Percentiles rank a stretch among this genome's conserved stretches.
Evolutionary conservation across 1,140 invertebrate genomes (phyloP).

Genomic region (Neuroterus valhalla): DNA sequence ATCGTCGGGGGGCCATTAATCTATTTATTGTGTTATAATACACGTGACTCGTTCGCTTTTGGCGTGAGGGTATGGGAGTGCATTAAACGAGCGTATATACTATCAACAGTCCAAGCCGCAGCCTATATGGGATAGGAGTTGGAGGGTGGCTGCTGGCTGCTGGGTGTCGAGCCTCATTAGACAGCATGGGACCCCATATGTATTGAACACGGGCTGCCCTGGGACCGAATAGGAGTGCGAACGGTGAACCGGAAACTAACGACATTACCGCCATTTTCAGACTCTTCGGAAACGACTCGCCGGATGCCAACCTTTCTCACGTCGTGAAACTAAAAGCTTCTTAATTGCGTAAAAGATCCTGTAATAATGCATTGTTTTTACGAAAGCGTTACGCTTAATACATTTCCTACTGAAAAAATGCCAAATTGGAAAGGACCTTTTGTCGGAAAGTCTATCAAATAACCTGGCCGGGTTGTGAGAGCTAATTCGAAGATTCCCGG

Average conservation of each 20-base stretch:
- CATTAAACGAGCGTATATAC: slow-evolving; percentile 51
- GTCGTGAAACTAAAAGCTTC: no score
- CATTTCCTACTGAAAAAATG: no score
- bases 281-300: slow-evolving; percentile 22
- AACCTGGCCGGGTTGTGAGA: no score
- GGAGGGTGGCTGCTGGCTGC: slow-evolving; percentile 31
- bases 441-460: no score
- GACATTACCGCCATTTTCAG: slow-evolving; percentile 48
- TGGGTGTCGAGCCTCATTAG: slow-evolving; percentile 66
- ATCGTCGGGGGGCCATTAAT: slow-evolving; percentile 59
- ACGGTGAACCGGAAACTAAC: slow-evolving; percentile 60
- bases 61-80: slow-evolving; percentile 29
- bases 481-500: no score
- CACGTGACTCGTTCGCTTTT: slow-evolving; percentile 31
- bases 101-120: slow-evolving; percentile 47
- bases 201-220: slow-evolving; percentile 42
- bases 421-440: no score
- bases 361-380: background rate
- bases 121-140: slow-evolving; percentile 38
- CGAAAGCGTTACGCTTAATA: background rate
- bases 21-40: slow-evolving; percentile 60
- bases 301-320: slow-evolving; percentile 1
- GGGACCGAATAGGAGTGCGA: slow-evolving; percentile 48
- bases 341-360: no score
- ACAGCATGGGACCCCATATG: slow-evolving; percentile 56